Evolutionary conservation across 2,888 invertebrate species (phyloP).

Genomic region (Troides aeacus): DNA sequence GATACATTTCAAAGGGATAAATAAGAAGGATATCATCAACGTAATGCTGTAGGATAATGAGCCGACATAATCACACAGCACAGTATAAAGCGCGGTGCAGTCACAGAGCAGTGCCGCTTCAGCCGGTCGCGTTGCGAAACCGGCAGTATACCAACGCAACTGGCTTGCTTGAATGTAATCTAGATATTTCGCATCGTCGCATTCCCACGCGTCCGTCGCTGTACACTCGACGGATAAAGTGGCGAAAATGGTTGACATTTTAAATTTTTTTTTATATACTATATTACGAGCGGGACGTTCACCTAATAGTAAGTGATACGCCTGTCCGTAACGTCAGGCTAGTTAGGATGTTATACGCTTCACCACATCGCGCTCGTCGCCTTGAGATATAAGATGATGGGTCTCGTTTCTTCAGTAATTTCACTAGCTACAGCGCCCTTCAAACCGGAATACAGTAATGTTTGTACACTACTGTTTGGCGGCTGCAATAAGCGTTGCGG

Average conservation of each 20-base stretch:
- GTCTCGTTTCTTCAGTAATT: too few species aligned
- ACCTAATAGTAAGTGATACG: too few species aligned
- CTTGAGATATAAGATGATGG: too few species aligned
- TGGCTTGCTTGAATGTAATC: constrained; percentile 32
- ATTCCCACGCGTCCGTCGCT: constrained; percentile 43
- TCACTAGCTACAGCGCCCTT: too few species aligned
- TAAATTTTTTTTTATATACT: background rate
- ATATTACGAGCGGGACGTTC: too few species aligned
- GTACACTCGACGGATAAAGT: constrained; percentile 37
- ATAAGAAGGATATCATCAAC: constrained; percentile 10
- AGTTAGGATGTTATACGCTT: too few species aligned
- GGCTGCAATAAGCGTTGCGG: too few species aligned
- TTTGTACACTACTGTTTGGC: too few species aligned
- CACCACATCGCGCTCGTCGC: too few species aligned
- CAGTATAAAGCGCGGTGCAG: constrained; percentile 12
- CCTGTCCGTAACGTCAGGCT: too few species aligned
- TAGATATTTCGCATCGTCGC: constrained; percentile 39
- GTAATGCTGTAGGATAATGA: constrained; percentile 5
- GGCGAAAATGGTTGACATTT: constrained; percentile 29
- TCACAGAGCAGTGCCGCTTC: constrained; percentile 14
- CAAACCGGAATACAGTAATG: too few species aligned
- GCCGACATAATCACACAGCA: background rate
- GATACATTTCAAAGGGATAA: constrained; percentile 13
- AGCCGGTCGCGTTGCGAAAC: constrained; percentile 12
- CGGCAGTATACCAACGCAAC: constrained; percentile 1